phyloP scores from a whole-genome alignment of 2,888 invertebrate genomes.

The Zeuzera pyrina region DNA sequence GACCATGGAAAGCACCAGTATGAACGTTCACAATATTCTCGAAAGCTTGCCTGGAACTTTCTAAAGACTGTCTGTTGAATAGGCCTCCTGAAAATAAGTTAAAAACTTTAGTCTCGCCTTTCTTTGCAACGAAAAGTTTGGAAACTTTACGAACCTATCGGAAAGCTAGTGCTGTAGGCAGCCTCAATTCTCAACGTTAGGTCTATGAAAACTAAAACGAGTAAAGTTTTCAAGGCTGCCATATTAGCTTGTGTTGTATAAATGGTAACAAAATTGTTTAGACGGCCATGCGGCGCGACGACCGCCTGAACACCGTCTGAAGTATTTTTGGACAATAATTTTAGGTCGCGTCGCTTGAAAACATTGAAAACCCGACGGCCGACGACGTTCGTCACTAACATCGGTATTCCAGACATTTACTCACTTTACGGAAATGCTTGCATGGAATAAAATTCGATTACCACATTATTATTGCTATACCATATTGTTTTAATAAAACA shows the following conservation, averaged over 20 bases:
- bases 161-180: conserved; percentile 29
- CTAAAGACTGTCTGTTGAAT: conserved; percentile 44
- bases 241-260: background rate
- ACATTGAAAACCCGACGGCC: conserved; percentile 23
- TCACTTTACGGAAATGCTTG: conserved; percentile 1
- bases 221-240: conserved; percentile 5
- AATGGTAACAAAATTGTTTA: conserved; percentile 18
- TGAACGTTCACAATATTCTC: conserved; percentile 32
- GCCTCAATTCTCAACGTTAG: conserved; percentile 15
- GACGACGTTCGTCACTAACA: background rate
- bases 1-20: conserved; percentile 37
- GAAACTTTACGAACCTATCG: conserved; percentile 37
- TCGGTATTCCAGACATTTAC: background rate
- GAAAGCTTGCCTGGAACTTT: conserved; percentile 34
- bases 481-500: too few species aligned
- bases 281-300: conserved; percentile 33
- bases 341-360: conserved; percentile 51
- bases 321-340: conserved; percentile 68
- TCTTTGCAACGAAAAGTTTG: background rate
- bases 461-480: too few species aligned
- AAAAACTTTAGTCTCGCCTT: background rate
- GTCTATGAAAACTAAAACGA: conserved; percentile 4
- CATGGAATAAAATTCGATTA: too few species aligned
- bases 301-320: conserved; percentile 45
- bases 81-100: conserved; percentile 52